A percentile compares a stretch with the other conserved stretches of the same genome.
Conservation (phyloP, 2,888 invertebrate genomes). For the Rhodophaea formosa region DNA sequence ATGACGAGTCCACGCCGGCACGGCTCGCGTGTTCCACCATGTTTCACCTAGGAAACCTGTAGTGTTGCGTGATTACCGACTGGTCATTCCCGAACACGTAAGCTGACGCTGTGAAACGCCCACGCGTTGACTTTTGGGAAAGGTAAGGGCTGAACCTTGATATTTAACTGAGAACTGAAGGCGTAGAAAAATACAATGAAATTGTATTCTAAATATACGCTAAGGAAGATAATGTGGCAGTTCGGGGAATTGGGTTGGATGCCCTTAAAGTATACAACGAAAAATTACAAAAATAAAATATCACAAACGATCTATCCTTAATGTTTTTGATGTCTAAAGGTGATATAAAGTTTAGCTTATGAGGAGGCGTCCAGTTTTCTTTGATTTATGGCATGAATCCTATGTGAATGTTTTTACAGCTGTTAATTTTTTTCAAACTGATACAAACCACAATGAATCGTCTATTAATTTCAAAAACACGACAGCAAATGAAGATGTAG, state of each 20-base stretch:
- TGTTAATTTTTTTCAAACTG: no score
- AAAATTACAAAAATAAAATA: not conserved
- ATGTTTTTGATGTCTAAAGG: no score
- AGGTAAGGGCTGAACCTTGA: slow-evolving; percentile 6
- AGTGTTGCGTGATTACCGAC: slow-evolving; percentile 2
- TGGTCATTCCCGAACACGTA: not conserved
- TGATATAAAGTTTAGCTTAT: no score
- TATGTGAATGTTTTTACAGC: no score
- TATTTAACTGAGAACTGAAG: not conserved
- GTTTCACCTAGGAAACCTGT: slow-evolving; percentile 26
- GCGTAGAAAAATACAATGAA: slow-evolving; percentile 3
- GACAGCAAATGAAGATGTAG: not conserved
- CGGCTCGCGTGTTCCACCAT: slow-evolving; percentile 32
- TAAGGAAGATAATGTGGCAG: not conserved
- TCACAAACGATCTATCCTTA: not conserved
- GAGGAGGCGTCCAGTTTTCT: no score
- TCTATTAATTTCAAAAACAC: not conserved
- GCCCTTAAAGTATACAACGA: not conserved
- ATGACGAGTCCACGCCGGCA: slow-evolving; percentile 37
- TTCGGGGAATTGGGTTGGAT: not conserved
- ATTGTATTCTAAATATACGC: not conserved
- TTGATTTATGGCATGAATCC: no score
- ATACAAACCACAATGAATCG: not conserved
- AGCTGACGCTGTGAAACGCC: slow-evolving; percentile 2
- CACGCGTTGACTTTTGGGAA: slow-evolving; percentile 8